Conservation (phyloP, 2,888 invertebrate genomes). For the Dynastes tityus region DNA sequence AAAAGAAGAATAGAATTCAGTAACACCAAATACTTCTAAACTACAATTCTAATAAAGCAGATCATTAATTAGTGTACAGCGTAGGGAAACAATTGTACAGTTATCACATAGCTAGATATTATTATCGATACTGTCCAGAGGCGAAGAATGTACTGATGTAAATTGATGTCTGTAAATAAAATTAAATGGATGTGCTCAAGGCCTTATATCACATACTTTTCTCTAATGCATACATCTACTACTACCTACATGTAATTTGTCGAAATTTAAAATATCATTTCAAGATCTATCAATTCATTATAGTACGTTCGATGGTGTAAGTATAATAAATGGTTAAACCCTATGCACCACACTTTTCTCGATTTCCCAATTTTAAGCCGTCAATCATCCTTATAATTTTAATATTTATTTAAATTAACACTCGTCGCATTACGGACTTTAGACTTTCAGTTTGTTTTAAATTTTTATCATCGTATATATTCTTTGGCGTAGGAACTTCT, state of each 20-base stretch:
- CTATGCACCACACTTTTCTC: background rate
- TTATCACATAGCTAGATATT: no score
- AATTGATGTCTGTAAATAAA: no score
- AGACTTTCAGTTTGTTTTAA: conserved; percentile 13
- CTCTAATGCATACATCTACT: no score
- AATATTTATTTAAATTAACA: conserved; percentile 44
- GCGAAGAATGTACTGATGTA: background rate
- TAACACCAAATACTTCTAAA: no score
- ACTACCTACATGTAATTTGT: conserved; percentile 7
- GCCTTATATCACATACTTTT: no score
- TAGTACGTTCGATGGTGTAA: background rate
- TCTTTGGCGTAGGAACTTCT: conserved; percentile 11
- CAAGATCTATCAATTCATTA: background rate
- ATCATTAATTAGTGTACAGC: no score
- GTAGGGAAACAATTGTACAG: no score
- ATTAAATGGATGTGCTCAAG: no score
- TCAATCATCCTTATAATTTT: conserved; percentile 34
- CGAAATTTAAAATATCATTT: conserved; percentile 10
- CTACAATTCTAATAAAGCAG: no score
- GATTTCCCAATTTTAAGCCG: conserved; percentile 31
- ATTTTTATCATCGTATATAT: conserved; percentile 27
- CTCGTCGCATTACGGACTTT: background rate
- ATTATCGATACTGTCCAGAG: no score
- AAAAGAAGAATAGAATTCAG: no score
- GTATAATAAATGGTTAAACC: conserved; percentile 12